Base-by-base conservation (phyloP, 2,113 vertebrate genomes). In the Cephalopterus ornatus region DNA sequence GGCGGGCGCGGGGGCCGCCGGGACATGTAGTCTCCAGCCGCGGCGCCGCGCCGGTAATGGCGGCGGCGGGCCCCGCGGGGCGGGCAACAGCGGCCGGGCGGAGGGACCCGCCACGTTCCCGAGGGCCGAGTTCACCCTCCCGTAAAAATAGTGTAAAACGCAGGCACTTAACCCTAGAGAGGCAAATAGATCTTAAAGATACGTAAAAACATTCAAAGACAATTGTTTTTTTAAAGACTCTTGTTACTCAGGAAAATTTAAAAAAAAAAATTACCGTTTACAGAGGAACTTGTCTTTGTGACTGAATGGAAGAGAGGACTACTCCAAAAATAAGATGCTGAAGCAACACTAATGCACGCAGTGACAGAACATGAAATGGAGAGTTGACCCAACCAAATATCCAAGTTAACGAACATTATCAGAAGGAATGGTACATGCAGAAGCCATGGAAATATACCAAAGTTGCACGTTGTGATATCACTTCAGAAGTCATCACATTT, bases 21-120 rank as follows among this genome's bases (percentile, higher is more conserved):
- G 97, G 97, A 97, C 56, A 3, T 81, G 97, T 94, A 92, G 97
- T 96, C 72, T 30, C 3, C 14, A 1, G 32, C 4, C 2, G 26
- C 7, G 2, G 10, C 15, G 10, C 13, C 1, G 30, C 18, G 4
- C 63, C 0, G 20, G 3, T 46, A 52, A 71, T 23, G 71, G 82
- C 85, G 75, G 85, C 62, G 9, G 21, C 5, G 7, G 14, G 6
- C 0, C 9, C 59, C 52, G 46, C 46, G 3, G 41, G 2, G 16
- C 14, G 7, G 56, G 42, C 42, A 18, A 27, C 8, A 8, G 44
- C 46, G 9, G 6, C 18, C 6, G 23, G 53, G 4, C 28, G 4
- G 15, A 12, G 15, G 27, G 23, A 8, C 1, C 6, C 6, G 8
- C 9, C 3, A 8, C 68, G 19, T 44, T 52, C 11, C 5, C 4